phyloP scores from a whole-genome alignment of 2,113 vertebrate genomes.

The Elachura formosa region DNA sequence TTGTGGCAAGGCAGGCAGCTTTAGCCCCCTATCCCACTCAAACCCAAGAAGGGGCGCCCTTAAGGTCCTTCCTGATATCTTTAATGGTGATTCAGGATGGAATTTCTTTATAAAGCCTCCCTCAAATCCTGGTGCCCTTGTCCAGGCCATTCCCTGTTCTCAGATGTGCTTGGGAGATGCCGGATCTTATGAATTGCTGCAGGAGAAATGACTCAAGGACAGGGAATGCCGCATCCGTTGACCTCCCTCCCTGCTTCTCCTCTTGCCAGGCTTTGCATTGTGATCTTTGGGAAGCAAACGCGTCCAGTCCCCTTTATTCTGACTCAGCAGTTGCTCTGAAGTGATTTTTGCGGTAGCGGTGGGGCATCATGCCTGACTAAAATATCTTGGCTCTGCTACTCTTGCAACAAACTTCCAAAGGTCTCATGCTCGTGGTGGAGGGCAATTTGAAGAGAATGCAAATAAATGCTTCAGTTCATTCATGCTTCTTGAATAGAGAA shows the following conservation, averaged over 20 bases:
- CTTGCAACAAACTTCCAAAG: slow-evolving; percentile 58
- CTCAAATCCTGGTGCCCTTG: background rate
- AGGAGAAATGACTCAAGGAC: slow-evolving; percentile 20
- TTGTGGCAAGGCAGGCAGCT: background rate
- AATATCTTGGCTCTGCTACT: slow-evolving; percentile 59
- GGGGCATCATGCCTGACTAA: slow-evolving; percentile 54
- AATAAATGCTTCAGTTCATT: slow-evolving; percentile 66
- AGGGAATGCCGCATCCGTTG: slow-evolving; percentile 11
- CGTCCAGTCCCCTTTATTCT: slow-evolving; percentile 41
- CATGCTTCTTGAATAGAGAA: slow-evolving; percentile 53
- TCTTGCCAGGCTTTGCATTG: background rate
- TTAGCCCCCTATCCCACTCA: background rate
- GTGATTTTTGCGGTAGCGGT: slow-evolving; percentile 32
- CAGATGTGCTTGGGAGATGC: background rate
- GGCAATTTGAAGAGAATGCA: slow-evolving; percentile 70
- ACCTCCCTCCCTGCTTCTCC: background rate
- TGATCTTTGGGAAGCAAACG: slow-evolving; percentile 18
- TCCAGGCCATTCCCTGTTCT: background rate
- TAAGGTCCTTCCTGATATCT: background rate
- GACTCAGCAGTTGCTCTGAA: slow-evolving; percentile 60
- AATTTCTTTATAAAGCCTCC: background rate
- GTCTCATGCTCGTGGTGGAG: slow-evolving; percentile 61
- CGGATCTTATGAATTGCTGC: background rate
- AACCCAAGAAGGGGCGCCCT: background rate
- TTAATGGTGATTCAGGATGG: background rate